These are phyloP conservation scores for Philopotamus ludificatus DNA, from an alignment of 1,140 invertebrate species.

Conservation along the genomic window DNA sequence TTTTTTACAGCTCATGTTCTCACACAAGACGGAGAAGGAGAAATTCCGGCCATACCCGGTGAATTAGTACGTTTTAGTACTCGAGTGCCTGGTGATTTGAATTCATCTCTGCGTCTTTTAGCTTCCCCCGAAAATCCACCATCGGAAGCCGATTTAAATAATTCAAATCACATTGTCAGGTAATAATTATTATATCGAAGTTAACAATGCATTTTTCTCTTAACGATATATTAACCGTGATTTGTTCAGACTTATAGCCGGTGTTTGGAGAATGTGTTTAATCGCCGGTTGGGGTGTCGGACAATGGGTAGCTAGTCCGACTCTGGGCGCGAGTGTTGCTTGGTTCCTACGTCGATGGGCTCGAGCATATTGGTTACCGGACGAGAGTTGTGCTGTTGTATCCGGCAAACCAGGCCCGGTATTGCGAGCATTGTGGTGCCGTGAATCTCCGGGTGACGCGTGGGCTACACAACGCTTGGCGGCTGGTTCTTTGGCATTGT, in stretches of 20 bases:
- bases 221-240: background rate
- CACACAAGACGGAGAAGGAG: constrained; percentile 56
- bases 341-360: constrained; percentile 82
- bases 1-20: constrained; percentile 37
- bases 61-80: constrained; percentile 74
- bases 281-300: constrained; percentile 66
- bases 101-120: constrained; percentile 62
- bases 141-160: constrained; percentile 41
- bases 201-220: background rate
- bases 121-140: constrained; percentile 51
- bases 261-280: constrained; percentile 67
- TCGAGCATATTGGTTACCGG: constrained; percentile 73
- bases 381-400: constrained; percentile 55
- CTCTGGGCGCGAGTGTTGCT: constrained; percentile 73
- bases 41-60: constrained; percentile 72
- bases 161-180: constrained; percentile 51
- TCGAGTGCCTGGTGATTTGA: constrained; percentile 53
- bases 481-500: constrained; percentile 44
- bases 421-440: constrained; percentile 52
- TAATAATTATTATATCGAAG: constrained; percentile 41
- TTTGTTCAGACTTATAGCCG: constrained; percentile 66
- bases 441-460: constrained; percentile 43
- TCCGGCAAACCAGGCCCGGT: constrained; percentile 41
- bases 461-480: constrained; percentile 46
- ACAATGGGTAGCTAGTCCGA: constrained; percentile 73